These are phyloP conservation scores for Hephaestus fuliginosus DNA, from an alignment of 2,797 vertebrate genomes.

Conservation along the genomic window DNA sequence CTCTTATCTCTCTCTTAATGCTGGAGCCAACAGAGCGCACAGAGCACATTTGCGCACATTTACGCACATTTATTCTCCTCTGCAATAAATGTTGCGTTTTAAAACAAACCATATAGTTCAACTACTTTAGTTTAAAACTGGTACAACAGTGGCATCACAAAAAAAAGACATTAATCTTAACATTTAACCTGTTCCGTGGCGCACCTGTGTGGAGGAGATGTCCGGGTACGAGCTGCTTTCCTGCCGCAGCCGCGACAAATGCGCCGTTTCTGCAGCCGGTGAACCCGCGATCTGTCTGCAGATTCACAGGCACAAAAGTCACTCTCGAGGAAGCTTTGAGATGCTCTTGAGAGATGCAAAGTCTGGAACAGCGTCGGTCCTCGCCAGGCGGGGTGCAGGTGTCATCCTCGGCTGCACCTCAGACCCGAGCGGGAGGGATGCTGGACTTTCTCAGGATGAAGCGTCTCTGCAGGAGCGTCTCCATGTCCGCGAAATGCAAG, in stretches of 20 bases:
- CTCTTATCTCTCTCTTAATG: background rate
- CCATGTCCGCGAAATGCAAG: conserved; percentile 36
- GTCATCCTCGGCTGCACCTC: conserved; percentile 55
- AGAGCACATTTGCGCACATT: background rate
- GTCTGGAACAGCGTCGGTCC: conserved; percentile 32
- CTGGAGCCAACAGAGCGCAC: background rate
- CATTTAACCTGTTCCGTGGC: background rate
- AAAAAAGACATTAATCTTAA: background rate
- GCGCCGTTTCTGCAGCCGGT: conserved; percentile 30
- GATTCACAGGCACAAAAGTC: conserved; percentile 26
- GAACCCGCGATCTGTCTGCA: background rate
- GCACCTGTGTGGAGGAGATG: conserved; percentile 54
- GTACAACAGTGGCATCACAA: background rate
- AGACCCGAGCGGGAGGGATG: conserved; percentile 15
- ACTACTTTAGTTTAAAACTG: background rate
- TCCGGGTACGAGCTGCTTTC: background rate
- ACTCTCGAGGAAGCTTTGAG: conserved; percentile 26
- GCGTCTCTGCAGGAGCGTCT: background rate
- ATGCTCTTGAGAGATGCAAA: conserved; percentile 22
- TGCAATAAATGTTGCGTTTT: background rate
- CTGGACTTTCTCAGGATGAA: background rate
- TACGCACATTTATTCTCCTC: background rate
- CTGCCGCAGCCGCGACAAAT: conserved; percentile 57
- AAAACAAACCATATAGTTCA: background rate
- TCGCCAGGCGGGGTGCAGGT: conserved; percentile 50